These are phyloP conservation scores for Stramonita haemastoma DNA, from an alignment of 2,888 invertebrate species.

Conservation along the genomic window DNA sequence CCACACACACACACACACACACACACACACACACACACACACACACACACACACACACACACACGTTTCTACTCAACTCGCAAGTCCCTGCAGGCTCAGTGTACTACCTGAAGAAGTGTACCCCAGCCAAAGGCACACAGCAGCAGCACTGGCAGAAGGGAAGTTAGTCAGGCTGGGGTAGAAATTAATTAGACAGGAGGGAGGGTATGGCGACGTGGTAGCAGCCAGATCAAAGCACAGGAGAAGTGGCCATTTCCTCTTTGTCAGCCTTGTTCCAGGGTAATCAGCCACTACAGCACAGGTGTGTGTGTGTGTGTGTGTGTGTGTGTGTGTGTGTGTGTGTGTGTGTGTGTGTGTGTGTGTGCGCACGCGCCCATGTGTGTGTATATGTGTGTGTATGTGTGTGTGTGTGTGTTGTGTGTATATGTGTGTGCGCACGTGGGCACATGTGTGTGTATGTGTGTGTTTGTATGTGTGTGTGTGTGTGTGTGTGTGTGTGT, in stretches of 20 bases:
- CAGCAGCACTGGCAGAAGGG: background rate
- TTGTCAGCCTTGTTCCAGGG: slow-evolving; percentile 4
- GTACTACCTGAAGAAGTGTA: too few species aligned
- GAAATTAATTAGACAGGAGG: slow-evolving; percentile 31
- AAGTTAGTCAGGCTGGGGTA: slow-evolving; percentile 8
- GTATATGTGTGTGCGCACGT: too few species aligned
- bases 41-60: background rate
- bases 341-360: background rate
- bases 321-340: background rate
- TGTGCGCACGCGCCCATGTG: too few species aligned
- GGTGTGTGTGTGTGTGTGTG: background rate
- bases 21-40: slow-evolving; percentile 14
- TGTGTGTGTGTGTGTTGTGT: too few species aligned
- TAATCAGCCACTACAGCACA: background rate
- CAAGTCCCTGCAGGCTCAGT: too few species aligned
- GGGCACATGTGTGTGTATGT: too few species aligned
- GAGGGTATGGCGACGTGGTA: background rate
- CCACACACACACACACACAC: slow-evolving; percentile 12
- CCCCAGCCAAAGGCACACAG: too few species aligned
- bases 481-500: too few species aligned
- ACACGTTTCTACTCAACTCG: background rate
- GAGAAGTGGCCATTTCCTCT: slow-evolving; percentile 36
- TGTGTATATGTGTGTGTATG: too few species aligned
- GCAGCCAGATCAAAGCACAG: slow-evolving; percentile 27
- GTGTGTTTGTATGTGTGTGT: too few species aligned